Percentiles rank a stretch among this genome's conserved stretches.
Evolutionary conservation across 1,140 invertebrate genomes (phyloP).

Genomic region (Hetaerina americana): DNA sequence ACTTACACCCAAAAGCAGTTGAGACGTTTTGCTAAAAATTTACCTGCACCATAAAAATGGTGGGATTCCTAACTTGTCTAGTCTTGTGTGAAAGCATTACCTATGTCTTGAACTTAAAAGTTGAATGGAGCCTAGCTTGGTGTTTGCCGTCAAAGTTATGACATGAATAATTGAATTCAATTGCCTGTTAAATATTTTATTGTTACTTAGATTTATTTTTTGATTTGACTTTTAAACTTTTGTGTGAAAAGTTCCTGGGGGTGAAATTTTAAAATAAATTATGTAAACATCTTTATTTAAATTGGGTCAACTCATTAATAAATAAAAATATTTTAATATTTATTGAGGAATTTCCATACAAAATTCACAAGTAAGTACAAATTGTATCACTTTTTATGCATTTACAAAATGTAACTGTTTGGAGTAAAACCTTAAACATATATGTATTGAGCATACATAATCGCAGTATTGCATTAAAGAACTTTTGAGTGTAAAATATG

Average conservation of each 20-base stretch:
- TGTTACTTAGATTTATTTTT: too few species aligned
- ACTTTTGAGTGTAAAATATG: too few species aligned
- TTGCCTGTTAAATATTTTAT: too few species aligned
- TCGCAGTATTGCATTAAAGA: not conserved
- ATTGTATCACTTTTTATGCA: not conserved
- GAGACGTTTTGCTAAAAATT: not conserved
- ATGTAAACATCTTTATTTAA: too few species aligned
- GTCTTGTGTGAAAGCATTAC: not conserved
- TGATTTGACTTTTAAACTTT: too few species aligned
- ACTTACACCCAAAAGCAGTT: conserved; percentile 33
- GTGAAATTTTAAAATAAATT: too few species aligned
- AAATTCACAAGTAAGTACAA: not conserved
- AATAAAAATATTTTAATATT: not conserved
- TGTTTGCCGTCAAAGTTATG: not conserved
- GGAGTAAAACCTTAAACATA: too few species aligned
- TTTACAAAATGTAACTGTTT: not conserved
- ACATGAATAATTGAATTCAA: too few species aligned
- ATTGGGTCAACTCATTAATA: not conserved
- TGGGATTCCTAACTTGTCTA: not conserved
- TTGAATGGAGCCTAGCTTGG: not conserved
- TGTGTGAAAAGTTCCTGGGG: too few species aligned
- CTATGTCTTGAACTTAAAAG: not conserved
- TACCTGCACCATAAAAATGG: not conserved
- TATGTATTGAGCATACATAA: too few species aligned
- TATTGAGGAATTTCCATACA: not conserved